These are phyloP conservation scores for Sebastes aleutianus DNA, from an alignment of 2,797 vertebrate genomes.

Conservation along the genomic window DNA sequence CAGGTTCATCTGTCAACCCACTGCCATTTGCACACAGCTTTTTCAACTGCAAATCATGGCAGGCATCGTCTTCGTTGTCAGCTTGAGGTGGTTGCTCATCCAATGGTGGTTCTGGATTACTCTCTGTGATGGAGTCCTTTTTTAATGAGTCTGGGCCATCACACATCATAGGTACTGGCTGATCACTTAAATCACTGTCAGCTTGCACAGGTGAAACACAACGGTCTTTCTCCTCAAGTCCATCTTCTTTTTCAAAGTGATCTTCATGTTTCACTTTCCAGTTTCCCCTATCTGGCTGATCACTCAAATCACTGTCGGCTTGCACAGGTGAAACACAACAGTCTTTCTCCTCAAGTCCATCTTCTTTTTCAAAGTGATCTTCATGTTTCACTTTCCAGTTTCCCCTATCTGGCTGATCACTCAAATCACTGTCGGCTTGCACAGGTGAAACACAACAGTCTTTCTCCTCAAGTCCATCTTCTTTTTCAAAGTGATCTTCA, in stretches of 20 bases:
- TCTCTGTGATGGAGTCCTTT: background rate
- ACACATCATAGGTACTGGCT: background rate
- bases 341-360: slow-evolving; percentile 13
- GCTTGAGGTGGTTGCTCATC: slow-evolving; percentile 10
- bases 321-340: background rate
- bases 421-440: no score
- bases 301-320: background rate
- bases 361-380: background rate
- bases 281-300: background rate
- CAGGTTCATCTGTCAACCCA: background rate
- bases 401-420: no score
- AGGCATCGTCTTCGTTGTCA: slow-evolving; percentile 4
- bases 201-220: background rate
- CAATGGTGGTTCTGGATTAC: slow-evolving; percentile 21
- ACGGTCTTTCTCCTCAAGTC: background rate
- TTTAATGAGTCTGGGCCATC: background rate
- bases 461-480: no score
- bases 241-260: slow-evolving; percentile 6
- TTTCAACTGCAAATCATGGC: background rate
- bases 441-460: no score
- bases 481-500: no score
- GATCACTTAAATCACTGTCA: slow-evolving; percentile 6
- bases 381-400: background rate
- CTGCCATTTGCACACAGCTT: slow-evolving; percentile 1
- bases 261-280: background rate